phyloP scores from a whole-genome alignment of 1,140 invertebrate genomes.

The Pseudomyrmex concolor region DNA sequence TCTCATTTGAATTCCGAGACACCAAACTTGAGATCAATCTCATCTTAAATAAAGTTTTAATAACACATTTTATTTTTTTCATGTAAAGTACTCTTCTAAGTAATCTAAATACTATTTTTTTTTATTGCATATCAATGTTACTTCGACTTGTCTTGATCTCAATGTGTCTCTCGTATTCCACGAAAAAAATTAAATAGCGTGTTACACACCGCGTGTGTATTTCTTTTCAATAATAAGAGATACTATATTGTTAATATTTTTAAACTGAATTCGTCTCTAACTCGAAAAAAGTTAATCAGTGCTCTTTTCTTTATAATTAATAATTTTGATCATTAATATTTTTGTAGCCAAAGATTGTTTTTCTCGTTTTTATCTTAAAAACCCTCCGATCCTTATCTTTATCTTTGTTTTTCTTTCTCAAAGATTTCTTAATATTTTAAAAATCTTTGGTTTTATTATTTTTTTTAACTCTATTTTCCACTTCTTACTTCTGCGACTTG shows the following conservation, averaged over 20 bases:
- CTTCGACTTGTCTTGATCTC: neutral
- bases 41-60: constrained; percentile 10
- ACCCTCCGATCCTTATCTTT: neutral
- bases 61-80: neutral
- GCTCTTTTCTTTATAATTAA: constrained; percentile 32
- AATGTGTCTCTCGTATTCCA: neutral
- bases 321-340: constrained; percentile 29
- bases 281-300: neutral
- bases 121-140: neutral
- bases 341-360: no score
- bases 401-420: neutral
- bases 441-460: neutral
- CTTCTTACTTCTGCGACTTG: neutral
- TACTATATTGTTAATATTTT: constrained; percentile 8
- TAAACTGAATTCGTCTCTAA: neutral
- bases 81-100: no score
- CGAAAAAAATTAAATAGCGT: constrained; percentile 24
- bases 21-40: neutral
- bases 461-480: neutral
- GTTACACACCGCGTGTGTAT: neutral
- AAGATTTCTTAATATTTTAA: neutral
- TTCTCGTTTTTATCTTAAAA: neutral
- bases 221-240: constrained; percentile 21
- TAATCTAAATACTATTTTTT: neutral
- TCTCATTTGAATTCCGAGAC: neutral